Evolutionary conservation across 2,113 vertebrate genomes (phyloP).

Genomic region (Pitta sordida): DNA sequence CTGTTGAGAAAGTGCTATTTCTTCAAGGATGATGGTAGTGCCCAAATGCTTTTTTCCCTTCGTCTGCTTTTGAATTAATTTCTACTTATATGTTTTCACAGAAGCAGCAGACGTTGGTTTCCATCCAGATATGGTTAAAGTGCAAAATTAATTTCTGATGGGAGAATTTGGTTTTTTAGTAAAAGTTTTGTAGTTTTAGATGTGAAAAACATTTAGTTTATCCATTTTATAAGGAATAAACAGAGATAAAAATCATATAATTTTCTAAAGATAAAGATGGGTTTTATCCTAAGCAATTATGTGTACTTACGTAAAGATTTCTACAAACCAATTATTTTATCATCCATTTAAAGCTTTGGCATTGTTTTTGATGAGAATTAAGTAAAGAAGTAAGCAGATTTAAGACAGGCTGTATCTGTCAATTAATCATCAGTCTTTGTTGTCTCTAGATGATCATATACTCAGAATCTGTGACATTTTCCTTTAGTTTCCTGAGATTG

Average conservation of each 20-base stretch:
- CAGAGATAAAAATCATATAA: neutral
- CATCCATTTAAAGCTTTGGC: neutral
- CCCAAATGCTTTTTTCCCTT: neutral
- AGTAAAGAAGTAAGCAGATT: neutral
- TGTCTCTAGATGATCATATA: neutral
- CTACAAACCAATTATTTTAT: neutral
- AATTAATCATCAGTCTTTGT: neutral
- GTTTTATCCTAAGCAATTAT: neutral
- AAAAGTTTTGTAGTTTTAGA: rapidly evolving
- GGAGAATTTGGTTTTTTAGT: neutral
- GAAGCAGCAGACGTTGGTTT: neutral
- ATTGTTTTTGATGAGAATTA: neutral
- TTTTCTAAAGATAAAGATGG: neutral
- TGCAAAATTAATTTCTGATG: neutral
- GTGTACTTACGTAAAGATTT: neutral
- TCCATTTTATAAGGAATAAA: neutral
- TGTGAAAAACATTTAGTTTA: neutral
- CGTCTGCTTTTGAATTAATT: neutral
- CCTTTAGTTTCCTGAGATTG: neutral
- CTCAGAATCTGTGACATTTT: neutral
- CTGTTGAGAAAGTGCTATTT: neutral
- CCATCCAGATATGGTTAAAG: neutral
- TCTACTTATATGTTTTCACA: neutral
- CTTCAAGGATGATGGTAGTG: neutral
- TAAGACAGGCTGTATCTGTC: neutral